Base-by-base conservation (phyloP, 1,140 invertebrate genomes). In the Pinna nobilis region DNA sequence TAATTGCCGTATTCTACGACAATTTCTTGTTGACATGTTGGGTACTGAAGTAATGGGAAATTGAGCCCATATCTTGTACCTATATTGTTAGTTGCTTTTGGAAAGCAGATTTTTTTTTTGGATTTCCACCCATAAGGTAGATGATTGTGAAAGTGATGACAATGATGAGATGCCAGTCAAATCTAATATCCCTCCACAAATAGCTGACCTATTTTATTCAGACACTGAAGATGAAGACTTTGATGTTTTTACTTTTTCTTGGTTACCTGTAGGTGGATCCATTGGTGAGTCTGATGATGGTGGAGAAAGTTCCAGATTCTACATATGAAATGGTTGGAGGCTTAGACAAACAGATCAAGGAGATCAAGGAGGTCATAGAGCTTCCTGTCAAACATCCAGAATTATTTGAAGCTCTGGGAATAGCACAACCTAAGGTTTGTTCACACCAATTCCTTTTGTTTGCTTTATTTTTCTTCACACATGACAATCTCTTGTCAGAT, bases 321-420 rank as follows among this genome's bases (percentile, higher is more conserved):
- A 99, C 98, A 0, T 93, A 99, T 88, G 98, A 99, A 92, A 99
- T 99, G 98, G 98, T 99, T 55, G 98, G 98, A 78, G 98, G 98
- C 76, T 91, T 99, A 57, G 98, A 99, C 84, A 99, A 99, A 86
- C 98, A 99, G 90, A 99, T 99, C 72, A 99, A 99, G 88, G 98
- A 99, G 90, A 99, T 99, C 73, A 99, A 99, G 90, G 98, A 99
- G 90, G 98, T 99, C 0, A 99, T 99, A 88, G 98, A 99, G 89
- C 90, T 99, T 70, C 98, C 98, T 0, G 98, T 99, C 0, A 99
- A 99, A 90, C 98, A 99, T 93, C 98, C 98, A 2, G 98, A 99
- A 89, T 90, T 99, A 2, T 99, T 99, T 91, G 98, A 99, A 92
- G 98, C 98, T 30, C 91, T 99, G 47, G 98, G 98, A 82, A 99